phyloP scores from a whole-genome alignment of 2,888 invertebrate genomes.

The Scaptomyza flava region DNA sequence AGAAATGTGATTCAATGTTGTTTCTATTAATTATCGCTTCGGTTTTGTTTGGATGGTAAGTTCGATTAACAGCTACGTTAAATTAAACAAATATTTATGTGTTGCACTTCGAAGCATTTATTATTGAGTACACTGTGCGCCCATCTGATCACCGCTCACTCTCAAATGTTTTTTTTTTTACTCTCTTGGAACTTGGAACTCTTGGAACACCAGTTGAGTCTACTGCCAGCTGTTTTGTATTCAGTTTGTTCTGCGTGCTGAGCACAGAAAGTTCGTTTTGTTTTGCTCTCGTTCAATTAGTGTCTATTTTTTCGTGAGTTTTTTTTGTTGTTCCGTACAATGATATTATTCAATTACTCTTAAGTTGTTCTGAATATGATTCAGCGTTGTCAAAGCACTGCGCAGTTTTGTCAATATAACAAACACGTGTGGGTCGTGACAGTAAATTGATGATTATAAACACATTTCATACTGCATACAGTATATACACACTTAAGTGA shows the following conservation, averaged over 20 bases:
- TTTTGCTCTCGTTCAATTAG: slow-evolving; percentile 12
- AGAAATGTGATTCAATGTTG: slow-evolving; percentile 38
- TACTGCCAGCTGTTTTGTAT: slow-evolving; percentile 10
- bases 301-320: slow-evolving; percentile 27
- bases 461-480: neutral
- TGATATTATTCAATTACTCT: slow-evolving; percentile 29
- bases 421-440: slow-evolving; percentile 6
- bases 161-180: neutral
- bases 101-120: neutral
- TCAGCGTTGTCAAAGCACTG: too few species aligned
- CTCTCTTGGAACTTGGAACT: slow-evolving; percentile 17
- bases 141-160: neutral
- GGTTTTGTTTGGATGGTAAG: slow-evolving; percentile 6
- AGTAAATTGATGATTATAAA: neutral
- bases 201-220: slow-evolving; percentile 5
- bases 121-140: slow-evolving; percentile 4
- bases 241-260: slow-evolving; percentile 26
- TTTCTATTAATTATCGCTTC: neutral
- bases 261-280: slow-evolving; percentile 9
- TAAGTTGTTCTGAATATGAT: slow-evolving; percentile 7
- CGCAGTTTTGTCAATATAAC: too few species aligned
- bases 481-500: neutral
- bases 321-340: slow-evolving; percentile 3
- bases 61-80: neutral
- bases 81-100: neutral